Percentiles rank a stretch among this genome's conserved stretches.
These are phyloP conservation scores for Cerastis leucographa DNA, from an alignment of 2,888 invertebrate genomes.

Conservation along the genomic window DNA sequence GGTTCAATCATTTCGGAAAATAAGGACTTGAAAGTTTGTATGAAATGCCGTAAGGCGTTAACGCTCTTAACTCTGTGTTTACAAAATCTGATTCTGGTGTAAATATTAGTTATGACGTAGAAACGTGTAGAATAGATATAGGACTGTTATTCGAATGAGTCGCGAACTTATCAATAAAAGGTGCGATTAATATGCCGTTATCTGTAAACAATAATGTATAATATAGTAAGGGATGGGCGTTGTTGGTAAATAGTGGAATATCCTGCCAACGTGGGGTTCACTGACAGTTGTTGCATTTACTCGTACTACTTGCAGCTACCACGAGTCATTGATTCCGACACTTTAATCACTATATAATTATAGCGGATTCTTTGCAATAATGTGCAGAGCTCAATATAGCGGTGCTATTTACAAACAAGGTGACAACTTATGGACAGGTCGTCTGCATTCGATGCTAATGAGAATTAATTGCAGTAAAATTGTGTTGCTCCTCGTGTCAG, in stretches of 20 bases:
- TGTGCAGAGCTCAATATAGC: slow-evolving; percentile 75
- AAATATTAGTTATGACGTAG: slow-evolving; percentile 32
- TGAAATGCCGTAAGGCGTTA: no score
- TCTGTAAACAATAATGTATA: slow-evolving; percentile 25
- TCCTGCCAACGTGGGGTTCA: slow-evolving; percentile 72
- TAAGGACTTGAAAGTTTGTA: no score
- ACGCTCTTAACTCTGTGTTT: slow-evolving; percentile 5
- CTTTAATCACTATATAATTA: slow-evolving; percentile 69
- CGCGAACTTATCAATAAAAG: slow-evolving; percentile 31
- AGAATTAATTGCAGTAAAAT: slow-evolving; percentile 84
- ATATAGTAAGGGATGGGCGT: slow-evolving; percentile 24
- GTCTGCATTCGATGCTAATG: slow-evolving; percentile 78
- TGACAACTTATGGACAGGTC: slow-evolving; percentile 84
- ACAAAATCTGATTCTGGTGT: slow-evolving; percentile 12
- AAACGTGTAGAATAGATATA: slow-evolving; percentile 17
- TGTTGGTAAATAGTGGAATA: slow-evolving; percentile 70
- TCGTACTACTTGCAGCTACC: slow-evolving; percentile 56
- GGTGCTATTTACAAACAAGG: slow-evolving; percentile 83
- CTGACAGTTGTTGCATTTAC: slow-evolving; percentile 62
- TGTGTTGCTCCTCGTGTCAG: slow-evolving; percentile 74
- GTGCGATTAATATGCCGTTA: slow-evolving; percentile 22
- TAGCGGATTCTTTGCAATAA: slow-evolving; percentile 75
- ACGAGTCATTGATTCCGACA: slow-evolving; percentile 80
- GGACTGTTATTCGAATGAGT: slow-evolving; percentile 6
- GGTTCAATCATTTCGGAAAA: no score